Conservation (phyloP, 2,797 vertebrate species). For the Neosilurus hyrtlii region DNA sequence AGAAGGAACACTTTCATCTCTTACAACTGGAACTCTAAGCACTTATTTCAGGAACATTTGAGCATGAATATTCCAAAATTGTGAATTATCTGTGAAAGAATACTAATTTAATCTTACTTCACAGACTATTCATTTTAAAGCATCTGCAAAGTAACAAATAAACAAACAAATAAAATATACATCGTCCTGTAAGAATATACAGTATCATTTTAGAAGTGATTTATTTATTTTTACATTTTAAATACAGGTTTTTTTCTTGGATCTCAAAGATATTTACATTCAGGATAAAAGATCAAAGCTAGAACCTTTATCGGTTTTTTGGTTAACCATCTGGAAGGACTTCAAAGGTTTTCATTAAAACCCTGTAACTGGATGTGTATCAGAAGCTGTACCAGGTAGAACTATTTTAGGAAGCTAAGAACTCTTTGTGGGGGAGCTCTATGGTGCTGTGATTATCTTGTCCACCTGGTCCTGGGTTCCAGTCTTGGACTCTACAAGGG, state of each 20-base stretch:
- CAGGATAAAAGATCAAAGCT: slow-evolving; percentile 1
- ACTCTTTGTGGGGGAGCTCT: neutral
- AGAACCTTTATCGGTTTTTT: neutral
- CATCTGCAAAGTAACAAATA: neutral
- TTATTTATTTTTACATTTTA: neutral
- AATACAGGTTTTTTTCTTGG: neutral
- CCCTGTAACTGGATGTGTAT: neutral
- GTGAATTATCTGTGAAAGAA: neutral
- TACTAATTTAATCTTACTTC: neutral
- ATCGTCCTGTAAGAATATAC: neutral
- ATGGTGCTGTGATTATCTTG: too few species aligned
- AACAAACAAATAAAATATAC: neutral
- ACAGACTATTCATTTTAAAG: neutral
- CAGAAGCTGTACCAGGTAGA: neutral
- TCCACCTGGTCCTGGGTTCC: too few species aligned
- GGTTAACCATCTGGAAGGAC: neutral
- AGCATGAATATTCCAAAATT: neutral
- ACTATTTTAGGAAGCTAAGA: neutral
- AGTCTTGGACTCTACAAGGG: too few species aligned
- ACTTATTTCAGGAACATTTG: neutral
- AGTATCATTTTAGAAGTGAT: too few species aligned
- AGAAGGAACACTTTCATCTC: neutral
- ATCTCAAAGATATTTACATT: neutral
- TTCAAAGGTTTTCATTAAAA: neutral
- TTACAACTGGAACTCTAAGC: neutral